Percentiles rank a stretch among this genome's conserved stretches.
These are phyloP conservation scores for Dolomedes plantarius DNA, from an alignment of 2,888 invertebrate species.

Conservation along the genomic window DNA sequence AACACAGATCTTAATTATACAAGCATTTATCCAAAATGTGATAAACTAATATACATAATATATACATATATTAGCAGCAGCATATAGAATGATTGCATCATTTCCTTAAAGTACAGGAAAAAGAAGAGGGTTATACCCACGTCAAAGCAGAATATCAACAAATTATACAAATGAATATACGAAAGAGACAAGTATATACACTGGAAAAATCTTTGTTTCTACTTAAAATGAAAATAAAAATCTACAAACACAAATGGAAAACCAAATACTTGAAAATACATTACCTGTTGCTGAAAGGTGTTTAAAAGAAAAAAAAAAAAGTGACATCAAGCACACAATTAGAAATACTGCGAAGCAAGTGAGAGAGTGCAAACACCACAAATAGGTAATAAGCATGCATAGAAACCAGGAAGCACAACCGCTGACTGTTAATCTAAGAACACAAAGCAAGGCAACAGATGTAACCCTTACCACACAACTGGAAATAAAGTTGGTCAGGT, in stretches of 20 bases:
- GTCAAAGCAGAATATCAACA: too few relatives aligned
- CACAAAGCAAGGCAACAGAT: slow-evolving; percentile 69
- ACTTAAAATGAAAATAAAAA: not conserved
- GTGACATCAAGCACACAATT: slow-evolving; percentile 67
- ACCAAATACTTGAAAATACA: not conserved
- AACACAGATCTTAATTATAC: too few relatives aligned
- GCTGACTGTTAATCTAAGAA: slow-evolving; percentile 68
- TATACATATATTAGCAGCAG: too few relatives aligned
- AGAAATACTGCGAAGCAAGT: slow-evolving; percentile 51
- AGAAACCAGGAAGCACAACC: slow-evolving; percentile 66
- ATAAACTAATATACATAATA: too few relatives aligned
- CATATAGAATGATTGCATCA: too few relatives aligned
- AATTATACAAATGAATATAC: too few relatives aligned
- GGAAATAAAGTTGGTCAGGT: slow-evolving; percentile 54
- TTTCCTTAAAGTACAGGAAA: too few relatives aligned
- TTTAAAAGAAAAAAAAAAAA: slow-evolving; percentile 25
- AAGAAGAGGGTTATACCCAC: too few relatives aligned
- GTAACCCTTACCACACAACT: slow-evolving; percentile 68
- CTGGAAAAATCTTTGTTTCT: too few relatives aligned
- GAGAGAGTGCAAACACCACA: slow-evolving; percentile 61
- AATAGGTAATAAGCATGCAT: slow-evolving; percentile 54
- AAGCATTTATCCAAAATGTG: too few relatives aligned
- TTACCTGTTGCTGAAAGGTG: not conserved
- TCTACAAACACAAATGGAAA: not conserved
- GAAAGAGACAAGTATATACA: too few relatives aligned